Base-by-base conservation (phyloP, 2,888 invertebrate genomes). In the Tyria jacobaeae region DNA sequence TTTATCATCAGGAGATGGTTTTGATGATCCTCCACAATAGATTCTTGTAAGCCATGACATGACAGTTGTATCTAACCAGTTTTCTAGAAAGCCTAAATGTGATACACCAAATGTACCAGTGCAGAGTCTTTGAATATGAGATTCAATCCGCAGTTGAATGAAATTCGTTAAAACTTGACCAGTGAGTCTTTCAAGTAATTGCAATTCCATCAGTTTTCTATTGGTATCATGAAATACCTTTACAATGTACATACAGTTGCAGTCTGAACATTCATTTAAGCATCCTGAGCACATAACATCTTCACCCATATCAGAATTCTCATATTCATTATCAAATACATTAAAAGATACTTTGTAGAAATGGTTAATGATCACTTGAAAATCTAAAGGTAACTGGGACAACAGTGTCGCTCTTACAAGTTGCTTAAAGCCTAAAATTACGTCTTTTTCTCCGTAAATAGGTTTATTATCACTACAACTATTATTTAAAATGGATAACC, bases 21-120 rank as follows among this genome's bases (percentile, higher is more conserved):
- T 94, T 3, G 95, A 94, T 17, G 95, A 95, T 21, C 96, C 96
- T 41, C 95, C 95, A 71, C 96, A 96, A 77, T 97, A 99, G 71
- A 99, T 97, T 76, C 97, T 95, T 31, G 96, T 96, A 31, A 99
- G 86, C 99, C 99, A 99, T 31, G 96, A 96, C 87, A 98, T 95
- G 0, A 99, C 97, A 55, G 97, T 96, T 14, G 96, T 96, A 69
- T 98, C 96, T 2, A 99, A 94, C 99, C 99, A 99, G 95, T 95
- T 95, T 90, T 98, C 97, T 21, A 99, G 90, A 58, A 95, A 94
- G n/a, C 94, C 91, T 56, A 98, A 94, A 80, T 97, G 97, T 6
- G 97, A 97, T 24, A 96, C 95, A 90, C 98, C 97, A 92, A 98
- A 98, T 78, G 96, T 97, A 35, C 97, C 97, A 76, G 97, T 96